Evolutionary conservation across 2,888 invertebrate genomes (phyloP).

Genomic region (Pegoplata infirma): DNA sequence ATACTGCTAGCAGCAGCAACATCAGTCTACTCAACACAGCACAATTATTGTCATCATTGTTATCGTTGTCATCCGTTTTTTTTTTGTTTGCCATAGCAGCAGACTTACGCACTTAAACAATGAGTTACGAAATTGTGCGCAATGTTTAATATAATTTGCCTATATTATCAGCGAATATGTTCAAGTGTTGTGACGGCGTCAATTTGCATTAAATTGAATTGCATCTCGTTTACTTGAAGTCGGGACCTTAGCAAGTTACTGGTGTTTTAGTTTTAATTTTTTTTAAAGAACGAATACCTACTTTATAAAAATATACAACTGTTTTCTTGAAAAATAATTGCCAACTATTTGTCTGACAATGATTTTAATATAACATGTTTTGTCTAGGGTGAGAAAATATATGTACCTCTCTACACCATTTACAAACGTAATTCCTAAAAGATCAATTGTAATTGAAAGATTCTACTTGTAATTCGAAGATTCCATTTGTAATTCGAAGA

Average conservation of each 20-base stretch:
- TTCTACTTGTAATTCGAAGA: too few relatives aligned
- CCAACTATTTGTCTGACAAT: too few relatives aligned
- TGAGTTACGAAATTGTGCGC: conserved; percentile 31
- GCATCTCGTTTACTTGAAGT: conserved; percentile 22
- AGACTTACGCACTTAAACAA: conserved; percentile 43
- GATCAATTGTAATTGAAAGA: too few relatives aligned
- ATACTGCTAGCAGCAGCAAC: background rate
- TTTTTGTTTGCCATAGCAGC: conserved; percentile 21
- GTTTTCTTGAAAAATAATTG: too few relatives aligned
- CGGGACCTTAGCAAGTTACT: background rate
- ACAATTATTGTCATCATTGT: conserved; percentile 11
- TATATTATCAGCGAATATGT: conserved; percentile 25
- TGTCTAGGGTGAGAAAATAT: too few relatives aligned
- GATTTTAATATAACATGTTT: too few relatives aligned
- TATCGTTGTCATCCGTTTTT: conserved; percentile 13
- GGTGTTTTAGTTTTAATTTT: too few relatives aligned
- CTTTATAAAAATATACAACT: too few relatives aligned
- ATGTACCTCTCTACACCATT: too few relatives aligned
- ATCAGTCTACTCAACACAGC: conserved; percentile 6
- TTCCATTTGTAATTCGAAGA: too few relatives aligned
- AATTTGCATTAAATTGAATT: conserved; percentile 52
- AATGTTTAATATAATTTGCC: conserved; percentile 47
- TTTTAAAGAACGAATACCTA: too few relatives aligned
- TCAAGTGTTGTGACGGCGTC: conserved; percentile 57
- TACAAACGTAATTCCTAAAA: too few relatives aligned